A percentile compares a stretch with the other conserved stretches of the same genome.
These are phyloP conservation scores for Emys orbicularis DNA, from an alignment of 2,797 vertebrate genomes.

Conservation along the genomic window DNA sequence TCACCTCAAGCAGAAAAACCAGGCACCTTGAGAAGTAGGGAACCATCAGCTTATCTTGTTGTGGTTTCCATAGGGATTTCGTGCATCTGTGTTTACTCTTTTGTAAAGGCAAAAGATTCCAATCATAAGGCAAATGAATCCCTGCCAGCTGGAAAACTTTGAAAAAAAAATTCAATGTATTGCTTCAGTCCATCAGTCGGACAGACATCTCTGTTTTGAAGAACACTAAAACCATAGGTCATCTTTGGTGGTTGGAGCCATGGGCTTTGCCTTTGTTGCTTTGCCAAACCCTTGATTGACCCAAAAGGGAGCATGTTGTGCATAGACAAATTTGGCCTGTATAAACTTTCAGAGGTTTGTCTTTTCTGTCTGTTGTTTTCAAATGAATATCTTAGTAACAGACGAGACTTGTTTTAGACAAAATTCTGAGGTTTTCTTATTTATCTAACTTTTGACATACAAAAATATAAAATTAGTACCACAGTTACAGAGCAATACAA, in stretches of 20 bases:
- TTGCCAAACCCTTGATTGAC: slow-evolving; percentile 9
- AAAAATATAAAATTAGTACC: background rate
- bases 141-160: background rate
- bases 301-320: background rate
- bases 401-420: background rate
- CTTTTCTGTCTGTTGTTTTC: background rate
- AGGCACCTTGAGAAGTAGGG: background rate
- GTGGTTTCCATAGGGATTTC: background rate
- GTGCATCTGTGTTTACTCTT: background rate
- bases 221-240: background rate
- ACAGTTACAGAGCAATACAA: background rate
- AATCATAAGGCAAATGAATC: background rate
- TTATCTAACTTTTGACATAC: background rate
- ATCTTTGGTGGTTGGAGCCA: background rate
- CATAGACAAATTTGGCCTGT: background rate
- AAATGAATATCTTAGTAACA: background rate
- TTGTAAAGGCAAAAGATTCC: background rate
- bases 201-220: background rate
- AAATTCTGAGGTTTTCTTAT: background rate
- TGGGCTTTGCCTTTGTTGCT: background rate
- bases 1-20: background rate
- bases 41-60: background rate
- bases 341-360: background rate
- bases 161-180: background rate
- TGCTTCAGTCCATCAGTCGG: background rate